phyloP scores from a whole-genome alignment of 2,888 invertebrate genomes.

The Cenopis cana region DNA sequence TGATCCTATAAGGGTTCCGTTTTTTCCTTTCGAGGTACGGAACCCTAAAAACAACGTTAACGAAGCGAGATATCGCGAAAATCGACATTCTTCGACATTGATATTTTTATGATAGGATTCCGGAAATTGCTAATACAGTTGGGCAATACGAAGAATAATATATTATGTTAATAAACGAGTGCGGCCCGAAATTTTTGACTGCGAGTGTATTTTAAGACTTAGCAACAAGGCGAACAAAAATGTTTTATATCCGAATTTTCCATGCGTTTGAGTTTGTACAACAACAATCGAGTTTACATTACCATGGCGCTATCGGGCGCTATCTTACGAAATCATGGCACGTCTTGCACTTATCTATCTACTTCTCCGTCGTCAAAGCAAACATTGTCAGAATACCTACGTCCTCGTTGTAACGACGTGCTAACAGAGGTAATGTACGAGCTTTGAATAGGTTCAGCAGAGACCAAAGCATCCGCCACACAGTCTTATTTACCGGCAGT shows the following conservation, averaged over 20 bases:
- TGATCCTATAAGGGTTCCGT: too few species aligned
- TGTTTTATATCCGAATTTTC: slow-evolving; percentile 17
- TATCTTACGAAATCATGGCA: slow-evolving; percentile 40
- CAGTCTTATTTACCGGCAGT: background rate
- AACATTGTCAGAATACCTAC: slow-evolving; percentile 28
- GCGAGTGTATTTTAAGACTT: slow-evolving; percentile 22
- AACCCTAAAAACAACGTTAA: too few species aligned
- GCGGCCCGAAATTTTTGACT: too few species aligned
- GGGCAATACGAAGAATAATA: too few species aligned
- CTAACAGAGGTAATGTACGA: background rate
- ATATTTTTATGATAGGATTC: too few species aligned
- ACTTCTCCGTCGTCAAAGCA: slow-evolving; percentile 32
- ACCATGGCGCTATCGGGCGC: slow-evolving; percentile 28
- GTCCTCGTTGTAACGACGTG: slow-evolving; percentile 18
- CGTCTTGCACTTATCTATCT: slow-evolving; percentile 36
- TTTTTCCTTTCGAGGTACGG: too few species aligned
- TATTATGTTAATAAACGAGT: too few species aligned
- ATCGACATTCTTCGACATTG: too few species aligned
- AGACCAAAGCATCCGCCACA: background rate
- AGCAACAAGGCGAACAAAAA: slow-evolving; percentile 4
- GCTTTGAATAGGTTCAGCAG: background rate
- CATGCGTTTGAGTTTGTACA: slow-evolving; percentile 6
- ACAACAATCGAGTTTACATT: slow-evolving; percentile 36
- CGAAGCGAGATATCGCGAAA: too few species aligned
- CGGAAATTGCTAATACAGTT: too few species aligned